A percentile compares a stretch with the other conserved stretches of the same genome.
Evolutionary conservation across 2,888 invertebrate species (phyloP).

Genomic region (Anoncus sp.): DNA sequence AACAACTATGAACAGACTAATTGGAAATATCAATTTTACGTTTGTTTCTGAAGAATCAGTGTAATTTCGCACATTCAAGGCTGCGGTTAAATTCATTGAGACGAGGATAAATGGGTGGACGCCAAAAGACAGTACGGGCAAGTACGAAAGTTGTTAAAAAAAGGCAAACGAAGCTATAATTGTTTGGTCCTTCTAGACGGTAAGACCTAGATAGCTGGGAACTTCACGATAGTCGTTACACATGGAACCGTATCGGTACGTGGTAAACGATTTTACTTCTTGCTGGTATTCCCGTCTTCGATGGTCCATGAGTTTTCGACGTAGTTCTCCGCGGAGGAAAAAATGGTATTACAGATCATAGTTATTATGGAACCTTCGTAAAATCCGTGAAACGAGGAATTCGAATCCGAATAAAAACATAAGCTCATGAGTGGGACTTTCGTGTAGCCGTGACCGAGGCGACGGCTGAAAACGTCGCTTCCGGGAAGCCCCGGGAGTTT

Average conservation of each 20-base stretch:
- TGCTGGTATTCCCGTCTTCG: constrained; percentile 16
- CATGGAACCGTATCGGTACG: constrained; percentile 74
- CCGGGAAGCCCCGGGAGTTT: constrained; percentile 40
- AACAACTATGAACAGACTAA: no score
- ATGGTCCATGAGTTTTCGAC: not conserved
- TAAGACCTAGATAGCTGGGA: constrained; percentile 13
- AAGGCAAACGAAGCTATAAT: not conserved
- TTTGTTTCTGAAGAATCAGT: no score
- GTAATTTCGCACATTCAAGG: no score
- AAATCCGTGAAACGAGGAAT: constrained; percentile 10
- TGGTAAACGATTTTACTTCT: constrained; percentile 12
- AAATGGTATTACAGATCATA: constrained; percentile 40
- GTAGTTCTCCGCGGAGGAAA: constrained; percentile 6
- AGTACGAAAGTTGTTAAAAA: not conserved
- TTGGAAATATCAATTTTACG: no score
- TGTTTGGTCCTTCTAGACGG: not conserved
- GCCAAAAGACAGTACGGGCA: not conserved
- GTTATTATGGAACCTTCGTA: constrained; percentile 39
- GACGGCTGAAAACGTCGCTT: constrained; percentile 29
- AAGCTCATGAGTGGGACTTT: constrained; percentile 34
- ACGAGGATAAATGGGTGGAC: no score
- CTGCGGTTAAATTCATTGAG: no score
- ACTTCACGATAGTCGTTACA: constrained; percentile 42
- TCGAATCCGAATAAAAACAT: constrained; percentile 17
- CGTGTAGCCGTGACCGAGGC: constrained; percentile 6